Percentiles rank a stretch among this genome's conserved stretches.
phyloP scores from a whole-genome alignment of 2,888 invertebrate genomes.

The Eretmocerus hayati region DNA sequence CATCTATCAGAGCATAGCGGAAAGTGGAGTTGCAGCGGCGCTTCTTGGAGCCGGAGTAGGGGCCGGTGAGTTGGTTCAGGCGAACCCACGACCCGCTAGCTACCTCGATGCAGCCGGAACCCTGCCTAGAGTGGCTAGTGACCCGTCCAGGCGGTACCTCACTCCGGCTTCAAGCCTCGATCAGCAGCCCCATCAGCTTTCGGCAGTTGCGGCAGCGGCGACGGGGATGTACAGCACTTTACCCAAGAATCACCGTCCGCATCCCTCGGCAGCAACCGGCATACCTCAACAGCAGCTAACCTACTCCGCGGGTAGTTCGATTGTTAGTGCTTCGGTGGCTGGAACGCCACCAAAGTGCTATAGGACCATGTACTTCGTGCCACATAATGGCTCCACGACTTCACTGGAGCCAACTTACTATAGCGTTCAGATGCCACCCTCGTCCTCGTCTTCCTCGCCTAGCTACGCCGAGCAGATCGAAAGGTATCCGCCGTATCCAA shows the following conservation, averaged over 20 bases:
- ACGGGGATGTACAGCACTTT: conserved; percentile 30
- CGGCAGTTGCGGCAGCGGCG: conserved; percentile 7
- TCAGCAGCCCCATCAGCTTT: conserved; percentile 27
- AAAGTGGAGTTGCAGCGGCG: conserved; percentile 23
- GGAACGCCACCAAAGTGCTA: conserved; percentile 37
- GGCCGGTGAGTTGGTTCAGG: too few relatives aligned
- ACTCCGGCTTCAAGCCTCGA: conserved; percentile 29
- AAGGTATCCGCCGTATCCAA: conserved; percentile 42
- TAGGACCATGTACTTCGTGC: conserved; percentile 44
- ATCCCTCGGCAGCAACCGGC: conserved; percentile 21
- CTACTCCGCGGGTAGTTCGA: conserved; percentile 34
- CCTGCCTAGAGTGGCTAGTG: conserved; percentile 27
- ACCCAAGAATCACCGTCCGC: conserved; percentile 24
- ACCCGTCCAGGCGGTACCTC: conserved; percentile 27
- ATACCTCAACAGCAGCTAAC: too few relatives aligned
- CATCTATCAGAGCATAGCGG: conserved; percentile 43
- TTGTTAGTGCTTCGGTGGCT: conserved; percentile 20
- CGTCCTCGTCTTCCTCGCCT: conserved; percentile 32
- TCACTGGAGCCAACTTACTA: conserved; percentile 45
- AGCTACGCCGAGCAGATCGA: conserved; percentile 42
- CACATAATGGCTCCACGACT: conserved; percentile 39
- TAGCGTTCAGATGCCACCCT: conserved; percentile 41
- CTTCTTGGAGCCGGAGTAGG: conserved; percentile 16
- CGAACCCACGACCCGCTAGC: conserved; percentile 29
- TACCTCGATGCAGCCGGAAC: conserved; percentile 38